Evolutionary conservation across 1,140 invertebrate genomes (phyloP).

Genomic region (Pissodes strobi): DNA sequence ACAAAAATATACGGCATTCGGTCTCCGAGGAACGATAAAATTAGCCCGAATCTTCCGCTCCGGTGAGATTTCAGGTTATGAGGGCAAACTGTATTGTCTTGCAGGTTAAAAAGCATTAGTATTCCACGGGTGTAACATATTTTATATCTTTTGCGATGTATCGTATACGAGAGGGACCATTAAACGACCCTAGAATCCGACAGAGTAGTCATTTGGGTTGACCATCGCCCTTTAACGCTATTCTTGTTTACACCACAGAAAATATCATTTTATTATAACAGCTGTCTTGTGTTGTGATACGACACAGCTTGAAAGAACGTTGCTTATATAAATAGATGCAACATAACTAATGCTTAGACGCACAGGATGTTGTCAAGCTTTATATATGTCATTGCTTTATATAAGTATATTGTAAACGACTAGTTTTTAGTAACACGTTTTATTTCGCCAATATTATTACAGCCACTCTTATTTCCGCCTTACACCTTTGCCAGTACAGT

Average conservation of each 20-base stretch:
- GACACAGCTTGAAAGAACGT: no score
- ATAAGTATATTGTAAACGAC: no score
- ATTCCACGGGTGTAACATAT: constrained; percentile 21
- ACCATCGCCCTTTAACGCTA: constrained; percentile 19
- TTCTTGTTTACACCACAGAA: constrained; percentile 28
- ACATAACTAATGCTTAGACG: no score
- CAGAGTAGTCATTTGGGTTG: constrained; percentile 9
- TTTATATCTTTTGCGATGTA: constrained; percentile 31
- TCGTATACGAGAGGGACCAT: constrained; percentile 4
- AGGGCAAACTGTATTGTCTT: constrained; percentile 29
- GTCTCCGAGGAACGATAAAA: constrained; percentile 22
- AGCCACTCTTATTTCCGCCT: no score
- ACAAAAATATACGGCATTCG: constrained; percentile 20
- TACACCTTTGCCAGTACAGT: no score
- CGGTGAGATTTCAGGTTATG: constrained; percentile 31
- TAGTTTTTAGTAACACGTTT: no score
- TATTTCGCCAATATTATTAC: no score
- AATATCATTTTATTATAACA: constrained; percentile 31
- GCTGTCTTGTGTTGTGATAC: no score
- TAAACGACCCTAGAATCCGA: constrained; percentile 14
- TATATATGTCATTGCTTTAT: no score
- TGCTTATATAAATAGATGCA: no score
- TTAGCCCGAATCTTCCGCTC: constrained; percentile 26
- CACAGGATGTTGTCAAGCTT: no score
- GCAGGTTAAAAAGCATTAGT: constrained; percentile 25